Conservation (phyloP, 2,113 vertebrate genomes). For the Chauna torquata region DNA sequence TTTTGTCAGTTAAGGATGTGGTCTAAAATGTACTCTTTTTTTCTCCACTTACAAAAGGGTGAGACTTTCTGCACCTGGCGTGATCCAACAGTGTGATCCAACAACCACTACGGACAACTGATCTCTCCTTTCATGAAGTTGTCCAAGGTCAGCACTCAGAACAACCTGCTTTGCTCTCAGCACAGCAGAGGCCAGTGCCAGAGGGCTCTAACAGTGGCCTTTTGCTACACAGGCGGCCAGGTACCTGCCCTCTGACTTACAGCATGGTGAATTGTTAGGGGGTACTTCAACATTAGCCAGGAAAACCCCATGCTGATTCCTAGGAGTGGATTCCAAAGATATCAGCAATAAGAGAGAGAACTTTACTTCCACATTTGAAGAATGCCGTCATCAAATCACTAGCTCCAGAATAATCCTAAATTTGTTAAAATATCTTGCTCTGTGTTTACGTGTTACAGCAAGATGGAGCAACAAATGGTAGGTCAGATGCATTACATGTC, state of each 20-base stretch:
- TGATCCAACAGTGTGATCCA: not conserved
- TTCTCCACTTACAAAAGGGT: not conserved
- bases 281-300: not conserved
- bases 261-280: not conserved
- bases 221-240: not conserved
- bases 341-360: not conserved
- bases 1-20: conserved; percentile 30
- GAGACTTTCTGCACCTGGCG: not conserved
- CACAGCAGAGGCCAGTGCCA: not conserved
- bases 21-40: not conserved
- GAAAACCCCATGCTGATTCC: not conserved
- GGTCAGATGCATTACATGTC: not conserved
- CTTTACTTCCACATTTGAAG: not conserved
- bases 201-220: not conserved
- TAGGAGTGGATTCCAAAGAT: not conserved
- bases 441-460: not conserved
- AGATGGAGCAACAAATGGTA: not conserved
- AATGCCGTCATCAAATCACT: not conserved
- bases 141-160: not conserved
- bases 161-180: not conserved
- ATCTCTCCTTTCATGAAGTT: not conserved
- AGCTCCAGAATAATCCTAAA: not conserved
- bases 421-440: not conserved
- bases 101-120: not conserved
- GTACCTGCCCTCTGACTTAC: not conserved